These are phyloP conservation scores for Myzus persicae DNA, from an alignment of 1,140 invertebrate species.

Conservation along the genomic window DNA sequence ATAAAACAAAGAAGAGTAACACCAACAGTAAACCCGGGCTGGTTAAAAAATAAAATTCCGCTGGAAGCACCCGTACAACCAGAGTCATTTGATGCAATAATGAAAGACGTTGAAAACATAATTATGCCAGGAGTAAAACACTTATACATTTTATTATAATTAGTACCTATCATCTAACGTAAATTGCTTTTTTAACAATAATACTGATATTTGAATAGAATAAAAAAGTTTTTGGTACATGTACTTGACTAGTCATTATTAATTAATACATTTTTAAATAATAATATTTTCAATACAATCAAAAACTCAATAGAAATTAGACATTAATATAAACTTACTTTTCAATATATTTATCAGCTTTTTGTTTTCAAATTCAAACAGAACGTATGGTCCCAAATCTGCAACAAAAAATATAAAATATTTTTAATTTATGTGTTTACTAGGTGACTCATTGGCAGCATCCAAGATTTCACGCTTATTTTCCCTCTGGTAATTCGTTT, in stretches of 20 bases:
- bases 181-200: not conserved
- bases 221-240: not conserved
- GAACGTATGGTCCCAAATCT: not conserved
- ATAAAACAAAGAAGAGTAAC: constrained; percentile 84
- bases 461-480: constrained; percentile 98
- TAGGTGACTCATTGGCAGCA: constrained; percentile 98
- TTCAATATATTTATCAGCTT: not conserved
- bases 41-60: constrained; percentile 84
- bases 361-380: not conserved
- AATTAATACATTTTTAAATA: too few species aligned
- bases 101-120: constrained; percentile 92
- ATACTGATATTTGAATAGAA: not conserved
- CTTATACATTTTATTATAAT: not conserved
- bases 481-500: constrained; percentile 96
- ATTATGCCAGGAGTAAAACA: constrained; percentile 91
- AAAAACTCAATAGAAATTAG: not conserved
- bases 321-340: constrained; percentile 11
- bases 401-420: not conserved
- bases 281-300: not conserved
- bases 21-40: constrained; percentile 90
- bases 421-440: constrained; percentile 60
- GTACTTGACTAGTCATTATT: too few species aligned
- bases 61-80: constrained; percentile 82
- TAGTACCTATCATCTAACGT: not conserved
- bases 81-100: constrained; percentile 91